A percentile compares a stretch with the other conserved stretches of the same genome.
Conservation (phyloP, 2,113 vertebrate genomes). For the Cyprinodon variegatus region DNA sequence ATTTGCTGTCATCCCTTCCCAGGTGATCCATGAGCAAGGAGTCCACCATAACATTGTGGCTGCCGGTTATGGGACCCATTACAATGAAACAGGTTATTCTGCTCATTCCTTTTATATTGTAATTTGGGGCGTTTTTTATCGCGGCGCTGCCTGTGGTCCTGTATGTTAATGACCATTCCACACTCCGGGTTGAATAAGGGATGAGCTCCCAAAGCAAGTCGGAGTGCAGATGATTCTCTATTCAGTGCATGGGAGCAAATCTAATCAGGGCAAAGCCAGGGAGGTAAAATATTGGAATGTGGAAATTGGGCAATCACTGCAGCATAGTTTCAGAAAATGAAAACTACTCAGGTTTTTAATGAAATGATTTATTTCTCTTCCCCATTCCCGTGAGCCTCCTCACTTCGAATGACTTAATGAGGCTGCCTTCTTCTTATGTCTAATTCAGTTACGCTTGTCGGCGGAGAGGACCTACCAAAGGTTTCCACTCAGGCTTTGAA, state of each 20-base stretch:
- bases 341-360: slow-evolving; percentile 72
- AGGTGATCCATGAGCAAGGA: slow-evolving; percentile 74
- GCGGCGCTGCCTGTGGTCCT: slow-evolving; percentile 37
- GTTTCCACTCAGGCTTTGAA: slow-evolving; percentile 91
- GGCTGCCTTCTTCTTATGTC: slow-evolving; percentile 67
- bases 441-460: slow-evolving; percentile 81
- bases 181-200: slow-evolving; percentile 51
- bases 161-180: slow-evolving; percentile 57
- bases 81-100: slow-evolving; percentile 78
- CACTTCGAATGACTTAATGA: slow-evolving; percentile 68
- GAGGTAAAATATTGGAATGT: slow-evolving; percentile 68
- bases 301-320: slow-evolving; percentile 70
- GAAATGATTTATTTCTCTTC: slow-evolving; percentile 71
- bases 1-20: slow-evolving; percentile 37
- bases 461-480: slow-evolving; percentile 86
- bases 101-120: slow-evolving; percentile 53
- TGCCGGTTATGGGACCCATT: slow-evolving; percentile 73
- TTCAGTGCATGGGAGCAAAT: slow-evolving; percentile 65
- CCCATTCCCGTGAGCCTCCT: slow-evolving; percentile 60
- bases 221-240: slow-evolving; percentile 50
- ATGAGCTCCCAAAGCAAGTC: slow-evolving; percentile 61
- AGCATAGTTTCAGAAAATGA: slow-evolving; percentile 70
- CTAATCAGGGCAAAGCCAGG: slow-evolving; percentile 65
- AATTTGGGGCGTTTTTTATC: slow-evolving; percentile 57
- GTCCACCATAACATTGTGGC: slow-evolving; percentile 68